Conservation (phyloP, 1,140 invertebrate species). For the Drosophila albomicans region DNA sequence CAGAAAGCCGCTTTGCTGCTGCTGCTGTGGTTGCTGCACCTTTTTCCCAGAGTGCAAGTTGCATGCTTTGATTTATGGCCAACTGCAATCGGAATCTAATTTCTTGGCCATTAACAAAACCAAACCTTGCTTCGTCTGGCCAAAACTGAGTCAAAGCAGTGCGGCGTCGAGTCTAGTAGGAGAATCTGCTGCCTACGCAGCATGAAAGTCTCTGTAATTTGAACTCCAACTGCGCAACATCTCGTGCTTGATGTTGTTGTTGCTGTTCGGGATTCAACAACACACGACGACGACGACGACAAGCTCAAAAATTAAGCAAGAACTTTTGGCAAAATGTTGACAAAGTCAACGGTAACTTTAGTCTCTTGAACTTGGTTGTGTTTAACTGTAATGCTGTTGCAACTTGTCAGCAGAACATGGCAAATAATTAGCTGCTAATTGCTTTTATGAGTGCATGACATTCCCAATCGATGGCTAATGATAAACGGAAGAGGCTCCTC, state of each 20-base stretch:
- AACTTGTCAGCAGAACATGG: slow-evolving; percentile 49
- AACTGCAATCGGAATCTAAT: slow-evolving; percentile 79
- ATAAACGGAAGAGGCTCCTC: slow-evolving; percentile 27
- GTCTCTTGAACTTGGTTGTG: slow-evolving; percentile 40
- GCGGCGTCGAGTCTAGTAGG: slow-evolving; percentile 18
- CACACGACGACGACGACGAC: slow-evolving; percentile 34
- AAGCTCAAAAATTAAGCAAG: slow-evolving; percentile 50
- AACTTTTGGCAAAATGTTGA: slow-evolving; percentile 69
- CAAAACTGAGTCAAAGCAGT: slow-evolving; percentile 21
- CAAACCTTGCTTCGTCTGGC: slow-evolving; percentile 54
- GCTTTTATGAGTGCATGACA: slow-evolving; percentile 71
- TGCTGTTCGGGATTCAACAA: slow-evolving; percentile 16
- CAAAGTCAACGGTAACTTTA: slow-evolving; percentile 70
- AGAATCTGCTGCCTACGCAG: slow-evolving; percentile 56
- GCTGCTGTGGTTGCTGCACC: slow-evolving; percentile 24
- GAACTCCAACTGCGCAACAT: slow-evolving; percentile 37
- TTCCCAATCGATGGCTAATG: slow-evolving; percentile 30
- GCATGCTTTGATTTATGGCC: slow-evolving; percentile 72
- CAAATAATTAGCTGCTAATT: slow-evolving; percentile 79
- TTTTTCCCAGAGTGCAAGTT: slow-evolving; percentile 52
- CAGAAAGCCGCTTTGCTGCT: slow-evolving; percentile 59
- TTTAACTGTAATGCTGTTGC: slow-evolving; percentile 59
- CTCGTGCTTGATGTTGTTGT: slow-evolving; percentile 13
- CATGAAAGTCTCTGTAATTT: slow-evolving; percentile 40
- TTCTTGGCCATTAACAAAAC: slow-evolving; percentile 82